These are phyloP conservation scores for Phoenoteleia sp. DNA, from an alignment of 2,888 invertebrate genomes.

Conservation along the genomic window DNA sequence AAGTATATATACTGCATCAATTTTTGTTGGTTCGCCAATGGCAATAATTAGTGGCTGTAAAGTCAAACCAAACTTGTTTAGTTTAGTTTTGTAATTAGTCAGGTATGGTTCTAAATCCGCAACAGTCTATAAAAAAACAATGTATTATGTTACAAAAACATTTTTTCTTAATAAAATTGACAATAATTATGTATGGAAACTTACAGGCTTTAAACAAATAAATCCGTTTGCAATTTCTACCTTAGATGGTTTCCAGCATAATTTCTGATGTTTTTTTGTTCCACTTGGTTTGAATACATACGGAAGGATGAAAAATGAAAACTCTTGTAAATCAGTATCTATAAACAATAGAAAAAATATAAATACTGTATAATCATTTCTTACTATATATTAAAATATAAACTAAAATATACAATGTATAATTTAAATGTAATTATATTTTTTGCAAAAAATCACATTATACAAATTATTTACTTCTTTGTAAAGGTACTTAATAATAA, in stretches of 20 bases:
- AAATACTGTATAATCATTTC: too few relatives aligned
- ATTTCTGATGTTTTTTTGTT: neutral
- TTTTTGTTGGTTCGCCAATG: neutral
- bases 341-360: too few relatives aligned
- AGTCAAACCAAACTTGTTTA: neutral
- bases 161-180: neutral
- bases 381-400: too few relatives aligned
- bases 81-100: neutral
- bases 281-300: constrained; percentile 5
- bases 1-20: neutral
- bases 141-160: neutral
- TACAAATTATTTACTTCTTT: too few relatives aligned
- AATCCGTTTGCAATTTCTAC: constrained; percentile 7
- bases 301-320: neutral
- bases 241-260: neutral
- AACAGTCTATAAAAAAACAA: neutral
- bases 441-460: too few relatives aligned
- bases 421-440: too few relatives aligned
- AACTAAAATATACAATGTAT: neutral
- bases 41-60: constrained; percentile 5
- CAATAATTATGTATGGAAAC: neutral
- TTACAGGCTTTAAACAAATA: neutral
- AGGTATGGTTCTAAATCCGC: constrained; percentile 22
- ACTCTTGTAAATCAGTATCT: neutral
- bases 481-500: too few relatives aligned